These are phyloP conservation scores for Noctua janthe DNA, from an alignment of 2,888 invertebrate species.

Conservation along the genomic window DNA sequence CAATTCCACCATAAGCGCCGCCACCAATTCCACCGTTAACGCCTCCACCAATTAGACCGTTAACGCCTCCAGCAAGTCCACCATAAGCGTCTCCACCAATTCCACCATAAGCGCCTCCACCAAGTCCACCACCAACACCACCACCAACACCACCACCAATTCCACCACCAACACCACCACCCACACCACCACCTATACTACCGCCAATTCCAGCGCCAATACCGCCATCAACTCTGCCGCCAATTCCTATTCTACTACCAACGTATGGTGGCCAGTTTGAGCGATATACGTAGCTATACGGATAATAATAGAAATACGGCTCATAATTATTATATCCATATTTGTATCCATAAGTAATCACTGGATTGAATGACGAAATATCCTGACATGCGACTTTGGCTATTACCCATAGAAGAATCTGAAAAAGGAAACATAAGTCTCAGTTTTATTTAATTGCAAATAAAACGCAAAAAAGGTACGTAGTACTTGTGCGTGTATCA, in stretches of 20 bases:
- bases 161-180: not conserved
- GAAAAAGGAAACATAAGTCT: slow-evolving; percentile 11
- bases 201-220: not conserved
- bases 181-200: not conserved
- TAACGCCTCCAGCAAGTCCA: not conserved
- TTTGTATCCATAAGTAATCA: not conserved
- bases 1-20: not conserved
- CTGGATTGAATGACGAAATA: not conserved
- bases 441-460: not conserved
- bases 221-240: not conserved
- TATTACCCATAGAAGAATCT: slow-evolving; percentile 33
- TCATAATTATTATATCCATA: not conserved
- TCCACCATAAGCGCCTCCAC: not conserved
- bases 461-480: not conserved
- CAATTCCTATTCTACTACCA: not conserved
- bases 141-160: not conserved
- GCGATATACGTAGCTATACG: not conserved
- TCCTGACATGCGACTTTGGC: slow-evolving; percentile 1
- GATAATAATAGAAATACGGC: no score
- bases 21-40: not conserved
- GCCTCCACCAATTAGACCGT: no score
- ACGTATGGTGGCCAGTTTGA: not conserved
- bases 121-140: fast-evolving
- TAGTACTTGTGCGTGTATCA: not conserved
- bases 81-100: no score